Evolutionary conservation across 2,113 vertebrate species (phyloP).

Genomic region (Nothoprocta pentlandii): DNA sequence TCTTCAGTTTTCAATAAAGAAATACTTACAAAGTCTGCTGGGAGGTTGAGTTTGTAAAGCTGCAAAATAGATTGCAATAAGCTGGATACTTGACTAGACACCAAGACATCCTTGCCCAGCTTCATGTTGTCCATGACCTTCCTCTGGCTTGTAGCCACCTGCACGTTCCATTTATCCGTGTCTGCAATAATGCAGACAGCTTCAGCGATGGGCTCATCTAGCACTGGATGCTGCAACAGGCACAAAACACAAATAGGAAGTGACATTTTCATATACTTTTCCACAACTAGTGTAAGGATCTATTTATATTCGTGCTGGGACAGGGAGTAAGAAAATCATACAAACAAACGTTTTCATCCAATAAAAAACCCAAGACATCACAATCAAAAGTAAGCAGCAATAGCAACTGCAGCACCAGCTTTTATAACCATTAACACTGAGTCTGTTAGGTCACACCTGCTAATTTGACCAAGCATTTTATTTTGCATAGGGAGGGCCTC

Average conservation of each 20-base stretch:
- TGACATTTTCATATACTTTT: not conserved
- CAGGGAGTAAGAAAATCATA: not conserved
- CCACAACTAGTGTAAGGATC: not conserved
- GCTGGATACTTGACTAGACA: constrained; percentile 86
- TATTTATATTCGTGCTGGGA: not conserved
- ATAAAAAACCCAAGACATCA: not conserved
- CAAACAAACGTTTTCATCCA: not conserved
- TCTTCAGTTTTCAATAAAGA: not conserved
- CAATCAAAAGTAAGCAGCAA: constrained; percentile 16
- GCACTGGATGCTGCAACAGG: constrained; percentile 84
- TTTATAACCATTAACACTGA: not conserved
- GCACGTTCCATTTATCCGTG: constrained; percentile 87
- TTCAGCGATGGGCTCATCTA: constrained; percentile 89
- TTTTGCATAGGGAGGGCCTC: not conserved
- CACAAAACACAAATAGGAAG: not conserved
- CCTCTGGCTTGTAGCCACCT: constrained; percentile 88
- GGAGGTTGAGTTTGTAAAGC: constrained; percentile 85
- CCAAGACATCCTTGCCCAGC: constrained; percentile 86
- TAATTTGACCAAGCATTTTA: not conserved
- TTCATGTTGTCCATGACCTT: constrained; percentile 79
- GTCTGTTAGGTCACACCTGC: not conserved
- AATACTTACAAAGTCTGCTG: constrained; percentile 87
- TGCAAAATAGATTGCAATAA: constrained; percentile 87
- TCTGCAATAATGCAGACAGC: constrained; percentile 90
- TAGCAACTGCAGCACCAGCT: not conserved